Percentiles rank a stretch among this genome's conserved stretches.
Evolutionary conservation across 2,888 invertebrate genomes (phyloP).

Genomic region (Nomada fabriciana): DNA sequence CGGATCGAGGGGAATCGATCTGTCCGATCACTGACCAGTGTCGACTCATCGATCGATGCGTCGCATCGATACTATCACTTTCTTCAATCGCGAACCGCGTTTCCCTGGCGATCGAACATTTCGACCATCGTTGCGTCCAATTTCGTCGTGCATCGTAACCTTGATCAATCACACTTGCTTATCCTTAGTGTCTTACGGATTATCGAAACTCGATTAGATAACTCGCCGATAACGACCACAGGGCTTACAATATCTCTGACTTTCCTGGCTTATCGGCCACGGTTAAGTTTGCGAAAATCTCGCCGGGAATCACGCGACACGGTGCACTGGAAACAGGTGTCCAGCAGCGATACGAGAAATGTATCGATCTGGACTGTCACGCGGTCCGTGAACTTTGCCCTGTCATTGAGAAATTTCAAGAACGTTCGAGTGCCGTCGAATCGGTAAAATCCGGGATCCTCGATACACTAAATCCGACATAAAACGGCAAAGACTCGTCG

Average conservation of each 20-base stretch:
- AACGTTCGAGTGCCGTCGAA: background rate
- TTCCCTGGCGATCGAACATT: conserved; percentile 45
- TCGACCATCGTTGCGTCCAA: conserved; percentile 10
- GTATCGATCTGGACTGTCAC: conserved; percentile 19
- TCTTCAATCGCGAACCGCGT: conserved; percentile 51
- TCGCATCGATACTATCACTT: conserved; percentile 50
- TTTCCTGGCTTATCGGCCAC: conserved; percentile 65
- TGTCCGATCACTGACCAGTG: conserved; percentile 60
- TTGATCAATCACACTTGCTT: background rate
- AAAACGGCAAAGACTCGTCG: background rate
- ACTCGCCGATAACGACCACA: conserved; percentile 44
- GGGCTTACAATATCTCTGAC: conserved; percentile 50
- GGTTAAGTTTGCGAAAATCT: conserved; percentile 35
- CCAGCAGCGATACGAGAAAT: conserved; percentile 1
- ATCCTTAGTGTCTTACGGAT: conserved; percentile 48
- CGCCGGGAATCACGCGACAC: conserved; percentile 21
- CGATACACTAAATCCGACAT: background rate
- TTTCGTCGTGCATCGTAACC: conserved; percentile 2
- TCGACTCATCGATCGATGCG: conserved; percentile 52
- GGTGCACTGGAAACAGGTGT: background rate
- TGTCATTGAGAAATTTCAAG: background rate
- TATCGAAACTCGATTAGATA: conserved; percentile 66
- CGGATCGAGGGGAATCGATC: conserved; percentile 64
- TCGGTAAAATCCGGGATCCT: background rate
- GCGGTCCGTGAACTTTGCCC: background rate